A percentile compares a stretch with the other conserved stretches of the same genome.
These are phyloP conservation scores for Habroteleia sp. DNA, from an alignment of 2,888 invertebrate genomes.

Conservation along the genomic window DNA sequence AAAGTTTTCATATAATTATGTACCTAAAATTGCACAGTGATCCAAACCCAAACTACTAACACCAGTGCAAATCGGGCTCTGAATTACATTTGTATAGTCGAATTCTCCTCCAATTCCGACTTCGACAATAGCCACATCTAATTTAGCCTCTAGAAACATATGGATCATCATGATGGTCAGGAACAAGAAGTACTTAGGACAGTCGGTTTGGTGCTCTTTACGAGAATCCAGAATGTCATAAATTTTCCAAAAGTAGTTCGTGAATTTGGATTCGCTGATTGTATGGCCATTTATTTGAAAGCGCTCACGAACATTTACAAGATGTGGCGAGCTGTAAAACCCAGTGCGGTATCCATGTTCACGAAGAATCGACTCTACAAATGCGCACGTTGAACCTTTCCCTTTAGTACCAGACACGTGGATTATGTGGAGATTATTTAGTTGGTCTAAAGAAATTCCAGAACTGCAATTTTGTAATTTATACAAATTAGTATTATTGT, in stretches of 20 bases:
- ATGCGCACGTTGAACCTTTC: constrained; percentile 97
- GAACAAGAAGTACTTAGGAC: constrained; percentile 95
- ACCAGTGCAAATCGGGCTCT: constrained; percentile 92
- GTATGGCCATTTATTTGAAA: constrained; percentile 93
- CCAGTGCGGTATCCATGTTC: constrained; percentile 93
- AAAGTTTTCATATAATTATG: no score
- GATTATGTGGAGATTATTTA: constrained; percentile 91
- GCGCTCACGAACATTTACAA: constrained; percentile 94
- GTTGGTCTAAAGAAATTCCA: constrained; percentile 84
- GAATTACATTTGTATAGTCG: constrained; percentile 96
- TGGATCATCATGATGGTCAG: constrained; percentile 95
- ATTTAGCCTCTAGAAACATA: constrained; percentile 91
- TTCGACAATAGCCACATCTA: constrained; percentile 96
- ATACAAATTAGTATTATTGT: no score
- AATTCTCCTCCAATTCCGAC: constrained; percentile 98
- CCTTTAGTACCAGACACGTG: constrained; percentile 99
- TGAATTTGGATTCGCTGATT: constrained; percentile 88
- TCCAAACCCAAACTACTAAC: constrained; percentile 95
- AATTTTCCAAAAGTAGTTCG: constrained; percentile 90
- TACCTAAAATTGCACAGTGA: constrained; percentile 85
- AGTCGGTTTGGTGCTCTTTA: constrained; percentile 87
- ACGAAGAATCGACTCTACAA: constrained; percentile 93
- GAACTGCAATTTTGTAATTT: no score
- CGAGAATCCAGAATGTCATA: constrained; percentile 84
- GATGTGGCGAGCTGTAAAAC: constrained; percentile 97